Evolutionary conservation across 2,888 invertebrate species (phyloP), one percentile per base, ranked within the genome.

Genomic region (Argyra leucocephala): DNA sequence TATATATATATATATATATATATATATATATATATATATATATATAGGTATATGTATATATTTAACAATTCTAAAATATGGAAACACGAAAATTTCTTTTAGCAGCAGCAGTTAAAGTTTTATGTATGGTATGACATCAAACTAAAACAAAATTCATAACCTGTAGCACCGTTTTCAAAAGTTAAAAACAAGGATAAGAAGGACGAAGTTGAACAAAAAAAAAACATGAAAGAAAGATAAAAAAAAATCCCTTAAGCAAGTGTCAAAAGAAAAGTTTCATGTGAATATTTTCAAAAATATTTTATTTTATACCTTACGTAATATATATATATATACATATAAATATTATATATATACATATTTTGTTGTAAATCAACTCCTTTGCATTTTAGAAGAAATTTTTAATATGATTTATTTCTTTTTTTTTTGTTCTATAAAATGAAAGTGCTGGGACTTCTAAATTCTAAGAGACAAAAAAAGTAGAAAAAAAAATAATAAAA

Each of bases 211-310:
- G 60, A 63, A 66, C 61, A 65, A 24, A 58, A 4, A 58, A n/a
- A 58, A 58, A 58, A 58, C 7, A 58, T 22, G 63, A 59, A 63
- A 64, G 61, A 67, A 68, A 68, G 65, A 68, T 67, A 68, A 66
- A 66, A 63, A 68, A 68, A 68, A 60, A 66, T 67, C 66, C 67
- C 62, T 67, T 64, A 22, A 65, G 26, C 66, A 48, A 57, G 21
- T 57, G 58, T 10, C 22, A 58, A 58, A 22, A 58, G 58, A 22
- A 22, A 18, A 2, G 12, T 57, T 57, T 57, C n/a, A n/a, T n/a
- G n/a, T n/a, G n/a, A n/a, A n/a, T n/a, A n/a, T n/a, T n/a, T n/a
- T n/a, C n/a, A n/a, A n/a, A n/a, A n/a, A n/a, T n/a, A n/a, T n/a
- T n/a, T n/a, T n/a, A n/a, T n/a, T n/a, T n/a, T n/a, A n/a, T n/a